These are phyloP conservation scores for Lingula anatina DNA, from an alignment of 2,888 invertebrate species.

Conservation along the genomic window DNA sequence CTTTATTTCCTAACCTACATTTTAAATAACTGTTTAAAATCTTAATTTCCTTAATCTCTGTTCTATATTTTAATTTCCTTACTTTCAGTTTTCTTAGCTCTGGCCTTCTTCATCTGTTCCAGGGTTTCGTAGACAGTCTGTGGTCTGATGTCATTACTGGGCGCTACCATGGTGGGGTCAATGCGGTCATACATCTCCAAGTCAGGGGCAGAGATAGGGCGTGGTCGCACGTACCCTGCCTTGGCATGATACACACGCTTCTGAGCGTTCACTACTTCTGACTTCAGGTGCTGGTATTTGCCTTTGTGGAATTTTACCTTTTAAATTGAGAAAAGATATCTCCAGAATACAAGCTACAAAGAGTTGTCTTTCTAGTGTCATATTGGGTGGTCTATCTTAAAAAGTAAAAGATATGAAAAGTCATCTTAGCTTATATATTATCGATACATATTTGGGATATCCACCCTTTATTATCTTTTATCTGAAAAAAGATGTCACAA, in stretches of 20 bases:
- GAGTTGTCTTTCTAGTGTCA: neutral
- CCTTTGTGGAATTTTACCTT: slow-evolving; percentile 31
- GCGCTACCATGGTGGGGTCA: no score
- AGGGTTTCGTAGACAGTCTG: slow-evolving; percentile 1
- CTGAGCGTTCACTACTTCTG: slow-evolving; percentile 29
- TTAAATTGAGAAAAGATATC: slow-evolving; percentile 2
- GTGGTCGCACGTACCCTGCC: slow-evolving; percentile 33
- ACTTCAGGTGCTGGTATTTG: slow-evolving; percentile 25
- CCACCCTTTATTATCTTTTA: no score
- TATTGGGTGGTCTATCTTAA: no score
- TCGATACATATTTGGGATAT: no score
- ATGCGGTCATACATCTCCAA: slow-evolving; percentile 9
- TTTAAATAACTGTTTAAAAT: neutral
- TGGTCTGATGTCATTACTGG: slow-evolving; percentile 11
- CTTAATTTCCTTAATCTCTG: neutral
- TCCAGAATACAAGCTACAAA: neutral
- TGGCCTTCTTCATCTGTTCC: slow-evolving; percentile 9
- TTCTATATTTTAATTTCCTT: neutral
- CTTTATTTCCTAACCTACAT: no score
- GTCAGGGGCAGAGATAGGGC: slow-evolving; percentile 38
- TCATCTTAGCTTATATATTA: no score
- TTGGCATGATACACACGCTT: slow-evolving; percentile 26
- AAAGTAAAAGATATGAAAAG: no score
- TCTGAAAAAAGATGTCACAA: no score
- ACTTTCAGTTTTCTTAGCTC: slow-evolving; percentile 3